Base-by-base conservation (phyloP, 2,888 invertebrate genomes). In the Lymantria monacha region DNA sequence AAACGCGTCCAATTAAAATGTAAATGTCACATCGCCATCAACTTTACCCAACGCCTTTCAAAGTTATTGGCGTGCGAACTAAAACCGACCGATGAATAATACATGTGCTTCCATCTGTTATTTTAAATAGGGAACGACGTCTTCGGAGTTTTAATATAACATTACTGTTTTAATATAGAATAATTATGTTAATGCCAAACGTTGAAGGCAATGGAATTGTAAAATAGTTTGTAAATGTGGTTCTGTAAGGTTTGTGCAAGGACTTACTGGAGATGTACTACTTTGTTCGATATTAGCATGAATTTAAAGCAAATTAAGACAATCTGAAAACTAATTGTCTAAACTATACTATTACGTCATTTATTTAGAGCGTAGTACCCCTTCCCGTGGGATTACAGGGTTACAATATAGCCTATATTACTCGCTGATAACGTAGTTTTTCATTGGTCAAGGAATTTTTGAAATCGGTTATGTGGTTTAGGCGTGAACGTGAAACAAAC, bases 81-180 rank as follows among this genome's bases (percentile, higher is more conserved):
- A 71, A 73, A 70, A 73, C 70, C 72, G 56, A 65, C 60, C 76
- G 63, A 80, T 87, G 87, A 86, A 87, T 87, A 81, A 87, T 76
- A 80, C 82, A 86, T 85, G 62, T 66, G 54, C 72, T 76, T 81
- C 79, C 85, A 85, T 83, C 80, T 83, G 80, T 81, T 79, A 83
- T 83, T 81, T 84, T 80, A 83, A 83, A 73, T 76, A 76, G 82
- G 71, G 46, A 49, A 49, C 74, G 69, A 74, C 81, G 79, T 79
- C 83, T 83, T 76, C 61, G 66, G 66, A 70, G 72, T 81, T 83
- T 80, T 78, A 56, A 64, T 61, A 78, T 76, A 76, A 73, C 67
- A 63, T 72, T 70, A 68, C 63, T 61, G 67, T 72, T 71, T 70
- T 72, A 68, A 69, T 67, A 65, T 61, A 61, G 62, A 62, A 71